These are phyloP conservation scores for Mactromeris polynyma DNA, from an alignment of 2,888 invertebrate species.

Conservation along the genomic window DNA sequence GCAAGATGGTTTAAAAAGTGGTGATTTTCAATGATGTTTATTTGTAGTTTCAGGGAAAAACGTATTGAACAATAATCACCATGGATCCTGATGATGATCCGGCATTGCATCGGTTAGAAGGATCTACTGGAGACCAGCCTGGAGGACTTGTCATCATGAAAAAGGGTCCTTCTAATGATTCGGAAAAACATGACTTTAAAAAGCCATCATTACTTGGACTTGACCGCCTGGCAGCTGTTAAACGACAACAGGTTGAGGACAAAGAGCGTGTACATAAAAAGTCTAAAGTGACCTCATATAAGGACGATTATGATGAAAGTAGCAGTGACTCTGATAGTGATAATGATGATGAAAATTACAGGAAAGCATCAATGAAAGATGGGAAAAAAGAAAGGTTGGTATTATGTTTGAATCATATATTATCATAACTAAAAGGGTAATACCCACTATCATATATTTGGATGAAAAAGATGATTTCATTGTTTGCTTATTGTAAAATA, in stretches of 20 bases:
- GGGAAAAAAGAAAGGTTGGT: conserved; percentile 26
- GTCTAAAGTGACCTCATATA: conserved; percentile 82
- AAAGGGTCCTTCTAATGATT: conserved; percentile 76
- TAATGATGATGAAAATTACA: conserved; percentile 40
- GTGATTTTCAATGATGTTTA: no score
- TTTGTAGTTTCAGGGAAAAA: background rate
- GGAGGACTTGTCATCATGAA: conserved; percentile 87
- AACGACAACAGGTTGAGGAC: conserved; percentile 73
- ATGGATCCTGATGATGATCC: conserved; percentile 80
- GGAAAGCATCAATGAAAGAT: conserved; percentile 27
- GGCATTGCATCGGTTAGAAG: conserved; percentile 85
- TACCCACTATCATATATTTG: no score
- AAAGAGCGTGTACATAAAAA: conserved; percentile 75
- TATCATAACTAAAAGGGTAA: no score
- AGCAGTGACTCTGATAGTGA: conserved; percentile 65
- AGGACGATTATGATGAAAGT: conserved; percentile 76
- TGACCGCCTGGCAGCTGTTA: conserved; percentile 87
- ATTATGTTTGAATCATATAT: background rate
- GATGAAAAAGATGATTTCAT: no score
- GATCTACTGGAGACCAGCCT: conserved; percentile 81
- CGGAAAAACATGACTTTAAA: conserved; percentile 76
- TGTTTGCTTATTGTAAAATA: no score
- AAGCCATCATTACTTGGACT: conserved; percentile 87
- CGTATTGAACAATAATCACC: background rate
- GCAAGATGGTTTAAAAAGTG: no score